Base-by-base conservation (phyloP, 2,888 invertebrate species). In the Pammene fasciana region DNA sequence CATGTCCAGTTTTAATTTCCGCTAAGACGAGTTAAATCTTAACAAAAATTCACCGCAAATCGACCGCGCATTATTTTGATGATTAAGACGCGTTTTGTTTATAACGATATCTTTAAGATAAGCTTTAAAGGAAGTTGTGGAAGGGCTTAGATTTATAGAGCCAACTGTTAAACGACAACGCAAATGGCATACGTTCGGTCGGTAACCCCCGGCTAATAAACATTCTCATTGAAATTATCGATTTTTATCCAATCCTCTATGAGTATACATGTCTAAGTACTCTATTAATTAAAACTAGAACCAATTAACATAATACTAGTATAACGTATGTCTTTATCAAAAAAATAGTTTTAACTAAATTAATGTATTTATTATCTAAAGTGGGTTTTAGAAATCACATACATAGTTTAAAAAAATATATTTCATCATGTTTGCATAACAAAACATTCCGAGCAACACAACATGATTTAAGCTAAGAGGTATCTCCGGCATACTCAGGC, bases 1-100 rank as follows among this genome's bases (percentile, higher is more conserved):
- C 77, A 82, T 85, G 80, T 81, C 82, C 82, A 85, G 82, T 88
- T 87, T 88, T 88, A 86, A 89, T 87, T 87, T 86, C 81, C 83
- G 79, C 80, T 81, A 84, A 84, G 80, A 83, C 75, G 75, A 77
- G 74, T 83, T 79, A 80, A 79, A 80, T 75, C 68, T 79, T 70
- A 57, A n/a, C n/a, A 59, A 60, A 71, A 71, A 43, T 41, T 65
- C 60, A 60, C 65, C 61, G 46, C 55, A 70, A 72, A 72, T 74
- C 73, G 72, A 72, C 70, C 64, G 50, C 50, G 52, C 56, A 41
- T 65, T 68, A 72, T 68, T 64, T 64, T 43, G 59, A 46, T 50
- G 26, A 41, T 46, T 16, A 52, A 52, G 34, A 43, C 36, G 36
- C 41, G 7, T 50, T 36, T 61, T 46, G 13, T 50, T 50, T 43